Evolutionary conservation across 2,113 vertebrate species (phyloP).

Genomic region (Labeo rohita): DNA sequence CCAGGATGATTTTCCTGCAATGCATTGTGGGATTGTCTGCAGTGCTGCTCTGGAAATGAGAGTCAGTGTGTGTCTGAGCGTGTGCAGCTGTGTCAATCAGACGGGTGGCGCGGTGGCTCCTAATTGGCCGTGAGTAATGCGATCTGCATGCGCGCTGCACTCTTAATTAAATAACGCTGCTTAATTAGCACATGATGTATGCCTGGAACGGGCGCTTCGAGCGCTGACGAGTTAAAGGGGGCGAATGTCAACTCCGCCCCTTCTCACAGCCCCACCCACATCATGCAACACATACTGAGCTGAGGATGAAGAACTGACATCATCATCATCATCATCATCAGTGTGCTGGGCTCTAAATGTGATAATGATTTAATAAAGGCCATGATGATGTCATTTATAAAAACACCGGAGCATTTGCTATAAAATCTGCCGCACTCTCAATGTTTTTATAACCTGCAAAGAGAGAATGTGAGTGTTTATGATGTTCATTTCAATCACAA

Average conservation of each 20-base stretch:
- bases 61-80: background rate
- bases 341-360: background rate
- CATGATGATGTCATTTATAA: background rate
- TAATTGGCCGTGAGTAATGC: conserved; percentile 86
- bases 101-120: conserved; percentile 61
- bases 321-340: background rate
- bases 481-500: background rate
- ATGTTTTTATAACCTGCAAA: background rate
- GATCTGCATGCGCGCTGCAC: conserved; percentile 72
- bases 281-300: background rate
- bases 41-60: background rate
- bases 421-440: background rate
- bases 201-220: conserved; percentile 75
- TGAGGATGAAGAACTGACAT: background rate
- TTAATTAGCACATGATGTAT: conserved; percentile 86
- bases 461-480: background rate
- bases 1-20: background rate
- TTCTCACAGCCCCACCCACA: background rate
- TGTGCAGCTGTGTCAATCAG: conserved; percentile 43
- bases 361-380: background rate
- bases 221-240: conserved; percentile 57
- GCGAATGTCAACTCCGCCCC: background rate
- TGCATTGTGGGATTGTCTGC: background rate
- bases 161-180: conserved; percentile 89
- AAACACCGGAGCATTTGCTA: background rate